Base-by-base conservation (phyloP, 2,888 invertebrate species). In the Sphaerophoria taeniata region DNA sequence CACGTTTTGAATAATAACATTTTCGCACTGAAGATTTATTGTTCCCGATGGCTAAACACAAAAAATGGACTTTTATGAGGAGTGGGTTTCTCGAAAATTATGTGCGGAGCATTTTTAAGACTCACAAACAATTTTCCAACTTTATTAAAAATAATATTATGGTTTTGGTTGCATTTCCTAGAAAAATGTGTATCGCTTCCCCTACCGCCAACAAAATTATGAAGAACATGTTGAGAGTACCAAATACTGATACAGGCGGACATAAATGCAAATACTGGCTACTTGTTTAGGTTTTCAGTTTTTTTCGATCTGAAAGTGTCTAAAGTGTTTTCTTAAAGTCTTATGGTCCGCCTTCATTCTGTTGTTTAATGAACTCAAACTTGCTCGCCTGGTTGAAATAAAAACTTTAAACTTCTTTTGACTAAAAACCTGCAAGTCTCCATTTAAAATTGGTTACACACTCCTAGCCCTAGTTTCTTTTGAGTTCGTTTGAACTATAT, bases 1-100 rank as follows among this genome's bases (percentile, higher is more conserved):
- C 82, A 78, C 72, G 82, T 12, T 12, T 36, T 65, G 82, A 83
- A 83, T 83, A 56, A 11, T 7, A 11, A 61, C 33, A 43, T 43
- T 43, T 61, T 55, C 69, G 63, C 45, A 7, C 2, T 16, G 16
- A 16, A 69, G 14, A 58, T 47, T 47, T 45, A 16, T 63, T 0
- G 63, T 61, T 34, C 55, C 39, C 24, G 24, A 24, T 16, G 67
- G 45, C 34, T 34, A 79, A 55, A 67, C 11, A 47, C 47, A 49
- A 24, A 51, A 67, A 76, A 67, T 14, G 65, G 73, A 53, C 55
- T 55, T 55, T 61, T 49, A 33, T 43, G 36, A 51, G 43, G 12
- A 43, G 43, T 43, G 9, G 43, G 11, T 2, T 24, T 43, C 43
- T 4, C 3, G 12, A 12, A 43, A 43, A 33, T 49, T 34, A 53